These are phyloP conservation scores for Melanerpes formicivorus DNA, from an alignment of 2,113 vertebrate species.

Conservation along the genomic window DNA sequence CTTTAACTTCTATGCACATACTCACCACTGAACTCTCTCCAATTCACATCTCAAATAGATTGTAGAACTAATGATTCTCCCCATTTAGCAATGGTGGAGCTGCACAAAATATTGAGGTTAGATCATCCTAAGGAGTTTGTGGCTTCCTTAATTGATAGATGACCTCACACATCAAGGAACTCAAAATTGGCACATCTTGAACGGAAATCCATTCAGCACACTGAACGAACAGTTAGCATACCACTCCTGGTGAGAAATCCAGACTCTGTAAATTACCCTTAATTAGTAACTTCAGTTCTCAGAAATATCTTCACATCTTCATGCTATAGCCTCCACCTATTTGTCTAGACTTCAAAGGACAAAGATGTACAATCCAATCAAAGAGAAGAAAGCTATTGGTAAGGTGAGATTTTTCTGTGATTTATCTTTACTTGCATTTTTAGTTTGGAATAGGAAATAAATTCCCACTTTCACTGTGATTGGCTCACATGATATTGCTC, in stretches of 20 bases:
- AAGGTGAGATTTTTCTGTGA: neutral
- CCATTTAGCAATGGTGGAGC: neutral
- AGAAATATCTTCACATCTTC: neutral
- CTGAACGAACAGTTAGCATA: neutral
- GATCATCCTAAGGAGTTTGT: neutral
- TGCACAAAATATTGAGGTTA: neutral
- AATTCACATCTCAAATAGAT: neutral
- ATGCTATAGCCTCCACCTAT: neutral
- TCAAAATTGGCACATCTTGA: neutral
- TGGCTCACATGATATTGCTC: neutral
- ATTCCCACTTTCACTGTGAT: neutral
- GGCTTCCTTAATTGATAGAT: neutral
- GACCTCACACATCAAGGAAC: rapidly evolving
- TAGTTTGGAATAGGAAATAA: neutral
- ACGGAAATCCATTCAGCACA: neutral
- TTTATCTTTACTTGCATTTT: neutral
- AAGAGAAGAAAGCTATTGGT: neutral
- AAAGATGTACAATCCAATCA: neutral
- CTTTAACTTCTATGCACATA: neutral
- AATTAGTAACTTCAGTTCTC: neutral
- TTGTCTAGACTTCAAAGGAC: neutral
- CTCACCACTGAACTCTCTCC: neutral
- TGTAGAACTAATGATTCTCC: neutral
- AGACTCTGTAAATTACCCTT: neutral
- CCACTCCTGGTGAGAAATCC: neutral